These are phyloP conservation scores for Montipora capitata DNA, from an alignment of 92 coral and sea anemone species.

Conservation along the genomic window DNA sequence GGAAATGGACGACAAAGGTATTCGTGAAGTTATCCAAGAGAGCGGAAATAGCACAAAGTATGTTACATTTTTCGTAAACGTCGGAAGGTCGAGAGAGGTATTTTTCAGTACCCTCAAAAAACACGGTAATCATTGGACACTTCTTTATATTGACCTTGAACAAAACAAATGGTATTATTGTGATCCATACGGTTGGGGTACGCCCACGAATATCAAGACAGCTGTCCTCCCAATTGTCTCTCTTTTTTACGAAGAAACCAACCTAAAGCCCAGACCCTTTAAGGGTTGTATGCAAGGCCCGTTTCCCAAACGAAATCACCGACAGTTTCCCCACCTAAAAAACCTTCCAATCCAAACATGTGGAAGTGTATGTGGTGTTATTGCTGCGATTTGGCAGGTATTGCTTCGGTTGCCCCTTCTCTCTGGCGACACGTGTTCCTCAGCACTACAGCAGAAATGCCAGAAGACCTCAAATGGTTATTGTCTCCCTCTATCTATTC, in stretches of 20 bases:
- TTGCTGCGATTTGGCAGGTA: conserved; percentile 57
- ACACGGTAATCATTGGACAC: conserved; percentile 75
- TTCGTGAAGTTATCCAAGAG: neutral
- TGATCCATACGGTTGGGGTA: conserved; percentile 65
- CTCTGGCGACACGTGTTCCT: conserved; percentile 68
- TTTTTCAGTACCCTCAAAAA: conserved; percentile 49
- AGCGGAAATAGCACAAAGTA: conserved; percentile 19
- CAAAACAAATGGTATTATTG: conserved; percentile 66
- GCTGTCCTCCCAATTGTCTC: conserved; percentile 6
- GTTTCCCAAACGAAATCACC: conserved; percentile 10
- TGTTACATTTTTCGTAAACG: conserved; percentile 43
- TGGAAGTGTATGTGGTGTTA: conserved; percentile 67
- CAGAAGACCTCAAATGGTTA: conserved; percentile 48
- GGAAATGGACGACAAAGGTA: conserved; percentile 26
- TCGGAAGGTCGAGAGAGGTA: conserved; percentile 45
- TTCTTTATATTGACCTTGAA: conserved; percentile 62
- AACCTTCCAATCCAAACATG: conserved; percentile 78
- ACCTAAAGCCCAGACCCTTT: conserved; percentile 35
- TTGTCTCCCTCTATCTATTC: conserved; percentile 33
- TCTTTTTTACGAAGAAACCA: conserved; percentile 12
- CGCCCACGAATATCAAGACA: conserved; percentile 45
- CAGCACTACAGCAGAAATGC: neutral
- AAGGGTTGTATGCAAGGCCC: conserved; percentile 31
- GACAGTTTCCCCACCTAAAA: neutral
- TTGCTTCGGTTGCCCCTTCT: conserved; percentile 51